Base-by-base conservation (phyloP, 2,113 vertebrate species). In the Siniperca chuatsi region DNA sequence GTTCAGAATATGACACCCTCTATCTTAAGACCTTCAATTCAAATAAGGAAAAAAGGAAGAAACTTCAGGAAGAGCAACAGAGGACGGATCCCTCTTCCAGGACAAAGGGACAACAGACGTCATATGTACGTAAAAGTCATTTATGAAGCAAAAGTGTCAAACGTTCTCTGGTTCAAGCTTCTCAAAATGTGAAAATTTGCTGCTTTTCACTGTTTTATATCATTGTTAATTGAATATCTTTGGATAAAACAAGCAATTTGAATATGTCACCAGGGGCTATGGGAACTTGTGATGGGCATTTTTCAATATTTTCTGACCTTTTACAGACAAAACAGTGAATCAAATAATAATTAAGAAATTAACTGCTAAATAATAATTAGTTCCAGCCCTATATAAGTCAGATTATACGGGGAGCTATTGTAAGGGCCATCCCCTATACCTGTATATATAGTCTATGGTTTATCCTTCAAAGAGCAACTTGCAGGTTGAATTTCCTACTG, bases 251-350 rank as follows among this genome's bases (percentile, higher is more conserved):
- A 57, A 57, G 42, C 8, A 1, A 58, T 61, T 37, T 75, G 3
- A 64, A 37, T 13, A 64, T 1, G 12, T 57, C 23, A 52, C 29
- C 66, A n/a, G 48, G 2, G 18, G 52, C 40, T 25, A 16, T 25
- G 20, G 16, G 13, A 35, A 54, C 33, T 4, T 12, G 9, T 29
- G 12, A n/a, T 12, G 40, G 40, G 4, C 44, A 8, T n/a, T 12
- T 73, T 73, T 40, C 16, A 58, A 78, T 55, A 71, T 62, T 29
- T 68, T 54, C 46, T 71, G 57, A 67, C 54, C 42, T 61, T 75
- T 75, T 57, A 37, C 10, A 6, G 35, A 44, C 2, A 6, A 75
- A 55, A 35, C 1, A 0, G 21, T 48, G 0, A 73, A 35, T 61
- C 1, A 23, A 74, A n/a, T n/a, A 55, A 74, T 62, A 55, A 72